Conservation (phyloP, 2,797 vertebrate genomes). For the Loriculus beryllinus region DNA sequence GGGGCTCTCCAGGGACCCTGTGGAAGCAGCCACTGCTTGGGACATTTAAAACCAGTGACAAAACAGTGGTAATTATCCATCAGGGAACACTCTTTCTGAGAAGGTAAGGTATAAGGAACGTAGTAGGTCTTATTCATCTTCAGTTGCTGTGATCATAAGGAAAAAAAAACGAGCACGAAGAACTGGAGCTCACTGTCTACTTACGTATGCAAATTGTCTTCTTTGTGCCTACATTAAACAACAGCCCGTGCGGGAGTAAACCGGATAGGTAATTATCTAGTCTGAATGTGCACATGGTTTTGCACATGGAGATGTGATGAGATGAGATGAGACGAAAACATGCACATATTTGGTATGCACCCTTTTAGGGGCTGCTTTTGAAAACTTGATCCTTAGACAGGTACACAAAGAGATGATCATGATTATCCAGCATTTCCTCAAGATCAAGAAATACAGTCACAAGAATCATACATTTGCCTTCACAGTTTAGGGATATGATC, state of each 20-base stretch:
- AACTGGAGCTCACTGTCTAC: background rate
- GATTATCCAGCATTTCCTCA: background rate
- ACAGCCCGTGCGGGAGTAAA: background rate
- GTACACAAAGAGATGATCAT: background rate
- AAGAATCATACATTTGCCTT: background rate
- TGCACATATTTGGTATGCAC: background rate
- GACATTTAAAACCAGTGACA: conserved; percentile 25
- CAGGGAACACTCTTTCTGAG: background rate
- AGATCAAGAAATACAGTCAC: background rate
- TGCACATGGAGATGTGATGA: background rate
- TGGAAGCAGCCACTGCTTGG: conserved; percentile 5
- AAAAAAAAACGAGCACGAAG: background rate
- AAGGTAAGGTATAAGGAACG: background rate
- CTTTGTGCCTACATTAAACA: conserved; percentile 14
- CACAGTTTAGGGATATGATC: background rate
- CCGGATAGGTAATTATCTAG: background rate
- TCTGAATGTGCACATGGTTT: background rate
- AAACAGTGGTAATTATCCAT: background rate
- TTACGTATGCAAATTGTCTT: conserved; percentile 3
- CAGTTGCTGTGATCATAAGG: background rate
- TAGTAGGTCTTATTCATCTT: background rate
- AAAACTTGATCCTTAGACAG: background rate
- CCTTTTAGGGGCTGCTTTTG: background rate
- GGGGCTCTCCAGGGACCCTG: background rate
- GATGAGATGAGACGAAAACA: background rate